Conservation (phyloP, 2,888 invertebrate genomes). For the Trimorus sp. region DNA sequence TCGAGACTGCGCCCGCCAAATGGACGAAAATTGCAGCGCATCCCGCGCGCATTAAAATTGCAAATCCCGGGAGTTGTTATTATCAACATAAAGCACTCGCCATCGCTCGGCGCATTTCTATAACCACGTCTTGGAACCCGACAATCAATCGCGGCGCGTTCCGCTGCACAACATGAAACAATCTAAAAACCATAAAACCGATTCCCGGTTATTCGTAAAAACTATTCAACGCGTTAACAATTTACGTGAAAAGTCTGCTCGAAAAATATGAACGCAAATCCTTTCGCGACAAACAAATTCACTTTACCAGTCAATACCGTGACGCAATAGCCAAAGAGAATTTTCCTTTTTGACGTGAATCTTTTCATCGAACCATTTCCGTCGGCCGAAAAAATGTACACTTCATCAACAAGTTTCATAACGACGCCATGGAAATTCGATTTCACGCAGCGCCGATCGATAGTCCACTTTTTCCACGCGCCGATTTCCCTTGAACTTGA, state of each 20-base stretch:
- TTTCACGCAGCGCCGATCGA: constrained; percentile 9
- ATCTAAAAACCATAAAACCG: neutral
- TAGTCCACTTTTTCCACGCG: neutral
- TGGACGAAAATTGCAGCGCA: neutral
- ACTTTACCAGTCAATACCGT: too few relatives aligned
- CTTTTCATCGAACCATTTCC: constrained; percentile 4
- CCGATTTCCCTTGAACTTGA: constrained; percentile 14
- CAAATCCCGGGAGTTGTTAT: neutral
- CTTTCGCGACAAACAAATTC: too few relatives aligned
- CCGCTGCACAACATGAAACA: too few relatives aligned
- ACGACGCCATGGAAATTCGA: constrained; percentile 13
- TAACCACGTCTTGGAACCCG: too few relatives aligned
- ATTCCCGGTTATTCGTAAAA: too few relatives aligned
- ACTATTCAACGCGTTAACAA: too few relatives aligned
- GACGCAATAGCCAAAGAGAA: too few relatives aligned
- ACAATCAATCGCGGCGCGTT: too few relatives aligned
- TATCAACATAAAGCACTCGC: neutral
- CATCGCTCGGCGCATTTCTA: too few relatives aligned
- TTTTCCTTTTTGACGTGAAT: too few relatives aligned
- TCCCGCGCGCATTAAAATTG: constrained; percentile 10
- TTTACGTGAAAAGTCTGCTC: too few relatives aligned
- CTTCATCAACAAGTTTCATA: constrained; percentile 19
- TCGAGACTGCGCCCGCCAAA: constrained; percentile 1
- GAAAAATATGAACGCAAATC: too few relatives aligned
- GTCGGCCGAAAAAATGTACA: constrained; percentile 7